phyloP scores from a whole-genome alignment of 2,888 invertebrate species.

The Pyrrhia umbra region DNA sequence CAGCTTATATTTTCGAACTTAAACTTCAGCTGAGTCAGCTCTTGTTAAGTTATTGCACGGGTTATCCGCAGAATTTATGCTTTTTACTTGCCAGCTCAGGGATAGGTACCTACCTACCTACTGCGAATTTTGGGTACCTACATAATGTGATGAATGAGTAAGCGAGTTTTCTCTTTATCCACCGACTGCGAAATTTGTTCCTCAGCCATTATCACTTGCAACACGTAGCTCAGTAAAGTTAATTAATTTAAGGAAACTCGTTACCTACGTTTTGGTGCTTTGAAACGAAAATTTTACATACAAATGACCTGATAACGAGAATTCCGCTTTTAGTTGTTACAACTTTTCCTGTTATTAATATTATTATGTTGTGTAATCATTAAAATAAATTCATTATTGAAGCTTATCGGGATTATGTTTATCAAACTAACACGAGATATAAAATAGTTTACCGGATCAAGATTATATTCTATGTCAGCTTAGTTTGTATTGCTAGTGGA shows the following conservation, averaged over 20 bases:
- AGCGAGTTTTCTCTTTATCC: conserved; percentile 42
- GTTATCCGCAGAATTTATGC: conserved; percentile 38
- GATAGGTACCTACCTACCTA: not conserved
- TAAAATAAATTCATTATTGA: conserved; percentile 14
- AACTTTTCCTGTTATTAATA: conserved; percentile 15
- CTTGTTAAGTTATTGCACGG: conserved; percentile 30
- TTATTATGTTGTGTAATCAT: conserved; percentile 3
- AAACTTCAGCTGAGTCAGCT: conserved; percentile 23
- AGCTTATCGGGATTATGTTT: conserved; percentile 20
- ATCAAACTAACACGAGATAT: not conserved
- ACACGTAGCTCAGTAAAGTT: conserved; percentile 41
- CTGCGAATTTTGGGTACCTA: conserved; percentile 28
- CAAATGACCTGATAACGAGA: conserved; percentile 42
- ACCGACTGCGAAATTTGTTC: conserved; percentile 42
- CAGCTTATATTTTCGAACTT: conserved; percentile 18
- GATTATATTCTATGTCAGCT: not conserved
- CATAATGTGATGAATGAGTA: conserved; percentile 40
- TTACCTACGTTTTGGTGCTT: conserved; percentile 39
- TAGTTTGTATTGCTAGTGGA: not conserved
- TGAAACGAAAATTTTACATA: conserved; percentile 50
- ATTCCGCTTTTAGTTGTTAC: conserved; percentile 1
- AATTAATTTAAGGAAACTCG: conserved; percentile 53
- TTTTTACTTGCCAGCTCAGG: conserved; percentile 17
- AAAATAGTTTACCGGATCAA: not conserved
- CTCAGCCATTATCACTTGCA: conserved; percentile 49